Conservation (phyloP, 2,888 invertebrate genomes). For the Cremastinae sp. region DNA sequence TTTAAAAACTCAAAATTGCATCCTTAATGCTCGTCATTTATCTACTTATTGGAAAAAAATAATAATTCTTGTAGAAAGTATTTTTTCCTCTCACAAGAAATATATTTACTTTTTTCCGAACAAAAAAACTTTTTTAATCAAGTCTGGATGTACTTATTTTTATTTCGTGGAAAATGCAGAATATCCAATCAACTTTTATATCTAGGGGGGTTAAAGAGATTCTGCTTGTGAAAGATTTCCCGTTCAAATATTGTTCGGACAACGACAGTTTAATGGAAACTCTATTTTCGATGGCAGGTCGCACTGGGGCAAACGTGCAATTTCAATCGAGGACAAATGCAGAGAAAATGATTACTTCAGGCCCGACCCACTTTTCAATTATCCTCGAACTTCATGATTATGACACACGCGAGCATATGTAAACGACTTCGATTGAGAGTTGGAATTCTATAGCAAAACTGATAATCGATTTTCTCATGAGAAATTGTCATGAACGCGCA, state of each 20-base stretch:
- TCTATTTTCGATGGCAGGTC: background rate
- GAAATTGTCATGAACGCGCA: no score
- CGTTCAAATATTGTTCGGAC: background rate
- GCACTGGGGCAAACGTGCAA: background rate
- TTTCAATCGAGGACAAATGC: slow-evolving; percentile 1
- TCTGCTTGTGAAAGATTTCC: background rate
- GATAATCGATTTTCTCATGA: slow-evolving; percentile 1
- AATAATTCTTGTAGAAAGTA: no score
- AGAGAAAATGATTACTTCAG: slow-evolving; percentile 16
- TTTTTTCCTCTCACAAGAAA: no score
- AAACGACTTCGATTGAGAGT: background rate
- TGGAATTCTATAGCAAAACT: background rate
- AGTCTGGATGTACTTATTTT: no score
- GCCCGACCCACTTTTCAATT: slow-evolving; percentile 10
- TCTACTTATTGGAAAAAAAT: no score
- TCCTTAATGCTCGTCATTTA: no score
- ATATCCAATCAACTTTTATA: background rate
- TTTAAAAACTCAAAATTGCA: no score
- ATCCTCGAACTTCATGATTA: background rate
- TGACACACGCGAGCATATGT: background rate
- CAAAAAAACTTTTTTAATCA: no score
- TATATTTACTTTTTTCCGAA: no score
- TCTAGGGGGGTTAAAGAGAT: background rate
- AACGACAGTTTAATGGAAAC: background rate
- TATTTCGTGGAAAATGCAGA: background rate